Percentiles rank a stretch among this genome's conserved stretches.
phyloP scores from a whole-genome alignment of 2,888 invertebrate species.

The Myathropa florea region DNA sequence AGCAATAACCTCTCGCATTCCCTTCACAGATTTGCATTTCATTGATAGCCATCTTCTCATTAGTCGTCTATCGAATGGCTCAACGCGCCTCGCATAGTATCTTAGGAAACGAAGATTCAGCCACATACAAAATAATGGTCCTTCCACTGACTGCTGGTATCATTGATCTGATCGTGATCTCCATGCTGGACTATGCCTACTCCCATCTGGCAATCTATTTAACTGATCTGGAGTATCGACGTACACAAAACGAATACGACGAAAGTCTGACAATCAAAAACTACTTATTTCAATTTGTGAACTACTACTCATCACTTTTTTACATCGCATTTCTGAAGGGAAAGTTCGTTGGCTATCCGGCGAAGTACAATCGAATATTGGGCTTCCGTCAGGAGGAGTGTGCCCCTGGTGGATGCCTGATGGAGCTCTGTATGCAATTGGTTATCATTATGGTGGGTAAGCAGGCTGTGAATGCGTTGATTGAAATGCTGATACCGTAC shows the following conservation, averaged over 20 bases:
- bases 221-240: conserved; percentile 88
- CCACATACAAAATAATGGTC: conserved; percentile 84
- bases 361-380: conserved; percentile 88
- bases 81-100: conserved; percentile 83
- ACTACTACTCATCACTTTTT: conserved; percentile 93
- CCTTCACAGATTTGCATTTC: conserved; percentile 84
- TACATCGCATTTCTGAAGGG: conserved; percentile 91
- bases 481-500: conserved; percentile 89
- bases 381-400: conserved; percentile 89
- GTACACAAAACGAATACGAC: conserved; percentile 93
- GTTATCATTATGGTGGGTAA: conserved; percentile 94
- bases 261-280: conserved; percentile 93
- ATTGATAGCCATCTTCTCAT: conserved; percentile 87
- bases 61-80: conserved; percentile 89
- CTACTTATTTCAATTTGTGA: conserved; percentile 93
- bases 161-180: conserved; percentile 89
- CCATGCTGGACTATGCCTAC: conserved; percentile 87
- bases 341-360: conserved; percentile 90
- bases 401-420: conserved; percentile 91
- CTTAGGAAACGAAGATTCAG: conserved; percentile 81
- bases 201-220: conserved; percentile 85
- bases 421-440: conserved; percentile 92
- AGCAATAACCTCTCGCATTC: background rate
- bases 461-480: conserved; percentile 88
- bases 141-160: conserved; percentile 89